Evolutionary conservation across 2,888 invertebrate species (phyloP).

Genomic region (Helleia helle): DNA sequence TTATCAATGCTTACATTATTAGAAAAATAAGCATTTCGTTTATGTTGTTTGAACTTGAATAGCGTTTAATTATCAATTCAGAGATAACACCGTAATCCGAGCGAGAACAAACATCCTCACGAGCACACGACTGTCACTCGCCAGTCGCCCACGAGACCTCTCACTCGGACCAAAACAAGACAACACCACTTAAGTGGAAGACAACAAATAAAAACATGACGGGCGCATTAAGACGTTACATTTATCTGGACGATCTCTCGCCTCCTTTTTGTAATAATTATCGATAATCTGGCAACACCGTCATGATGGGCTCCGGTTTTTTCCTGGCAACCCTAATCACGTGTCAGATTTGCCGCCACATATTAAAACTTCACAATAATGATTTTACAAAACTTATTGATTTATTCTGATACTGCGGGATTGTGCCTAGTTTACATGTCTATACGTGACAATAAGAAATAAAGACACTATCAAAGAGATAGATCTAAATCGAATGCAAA

Average conservation of each 20-base stretch:
- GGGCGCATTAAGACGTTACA: slow-evolving; percentile 68
- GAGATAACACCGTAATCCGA: neutral
- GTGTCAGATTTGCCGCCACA: slow-evolving; percentile 63
- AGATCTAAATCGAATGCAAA: too few relatives aligned
- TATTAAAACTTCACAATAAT: slow-evolving; percentile 48
- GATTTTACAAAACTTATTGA: slow-evolving; percentile 53
- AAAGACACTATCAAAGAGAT: too few relatives aligned
- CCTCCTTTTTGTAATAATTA: slow-evolving; percentile 66
- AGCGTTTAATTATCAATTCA: neutral
- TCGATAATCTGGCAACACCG: slow-evolving; percentile 71
- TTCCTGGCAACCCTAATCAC: slow-evolving; percentile 70
- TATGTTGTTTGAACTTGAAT: too few relatives aligned
- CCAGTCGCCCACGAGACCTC: slow-evolving; percentile 32
- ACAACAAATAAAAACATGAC: slow-evolving; percentile 70
- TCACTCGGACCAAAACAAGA: slow-evolving; percentile 39
- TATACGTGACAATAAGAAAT: too few relatives aligned
- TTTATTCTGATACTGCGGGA: slow-evolving; percentile 31
- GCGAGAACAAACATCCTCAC: slow-evolving; percentile 25
- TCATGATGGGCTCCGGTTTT: slow-evolving; percentile 61
- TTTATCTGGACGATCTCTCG: slow-evolving; percentile 54
- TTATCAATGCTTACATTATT: too few relatives aligned
- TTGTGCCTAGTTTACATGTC: too few relatives aligned
- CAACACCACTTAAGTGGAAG: slow-evolving; percentile 36
- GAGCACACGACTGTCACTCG: slow-evolving; percentile 47
- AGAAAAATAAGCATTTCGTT: too few relatives aligned